phyloP scores from a whole-genome alignment of 1,140 invertebrate genomes.

The Panagrolaimus sp. region DNA sequence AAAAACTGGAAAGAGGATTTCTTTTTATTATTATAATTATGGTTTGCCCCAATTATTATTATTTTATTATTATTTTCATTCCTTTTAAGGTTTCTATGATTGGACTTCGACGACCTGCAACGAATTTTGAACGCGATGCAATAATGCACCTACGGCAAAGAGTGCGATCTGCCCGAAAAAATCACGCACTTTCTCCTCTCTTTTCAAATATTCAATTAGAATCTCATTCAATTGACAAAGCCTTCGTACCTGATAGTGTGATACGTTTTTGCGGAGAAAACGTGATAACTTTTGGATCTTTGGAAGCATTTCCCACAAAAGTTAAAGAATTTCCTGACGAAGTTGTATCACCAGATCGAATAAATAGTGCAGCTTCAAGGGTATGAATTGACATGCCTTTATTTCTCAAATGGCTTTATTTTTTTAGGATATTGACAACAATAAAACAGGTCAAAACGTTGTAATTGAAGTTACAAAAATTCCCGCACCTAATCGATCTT shows the following conservation, averaged over 20 bases:
- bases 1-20: background rate
- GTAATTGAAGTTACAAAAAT: conserved; percentile 39
- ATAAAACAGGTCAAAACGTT: conserved; percentile 21
- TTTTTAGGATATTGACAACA: conserved; percentile 18
- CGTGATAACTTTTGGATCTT: conserved; percentile 41
- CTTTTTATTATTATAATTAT: too few species aligned
- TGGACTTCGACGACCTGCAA: conserved; percentile 37
- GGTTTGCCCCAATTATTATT: too few species aligned
- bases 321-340: conserved; percentile 29
- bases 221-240: conserved; percentile 11
- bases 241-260: conserved; percentile 40
- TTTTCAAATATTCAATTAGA: background rate
- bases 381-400: conserved; percentile 8
- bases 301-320: conserved; percentile 39
- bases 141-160: conserved; percentile 29
- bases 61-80: too few species aligned
- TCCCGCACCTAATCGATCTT: conserved; percentile 29
- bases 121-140: conserved; percentile 29
- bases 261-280: conserved; percentile 54
- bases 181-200: conserved; percentile 20
- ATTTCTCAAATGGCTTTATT: background rate
- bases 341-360: conserved; percentile 26
- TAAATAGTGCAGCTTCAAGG: conserved; percentile 24
- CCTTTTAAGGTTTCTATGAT: conserved; percentile 27
- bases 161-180: conserved; percentile 21